Evolutionary conservation across 2,797 vertebrate species (phyloP), one percentile per base, ranked within the genome.

Genomic region (Ara ararauna): DNA sequence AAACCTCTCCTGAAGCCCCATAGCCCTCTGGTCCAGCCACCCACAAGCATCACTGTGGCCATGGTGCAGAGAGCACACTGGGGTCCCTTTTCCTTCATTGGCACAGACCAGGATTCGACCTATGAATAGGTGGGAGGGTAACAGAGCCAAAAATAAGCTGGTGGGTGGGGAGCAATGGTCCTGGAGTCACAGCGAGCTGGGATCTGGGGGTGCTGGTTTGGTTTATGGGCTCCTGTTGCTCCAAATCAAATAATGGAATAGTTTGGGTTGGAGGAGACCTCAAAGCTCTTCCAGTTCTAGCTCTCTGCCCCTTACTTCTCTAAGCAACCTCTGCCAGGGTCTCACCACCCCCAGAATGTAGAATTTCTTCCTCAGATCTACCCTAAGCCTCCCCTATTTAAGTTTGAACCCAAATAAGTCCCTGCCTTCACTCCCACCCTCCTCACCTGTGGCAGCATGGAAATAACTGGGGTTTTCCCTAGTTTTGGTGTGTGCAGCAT

Each of bases 131-230:
- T 14, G 38, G 34, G 38, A 79, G 17, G n/a, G 22, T 19, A 47
- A 15, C 5, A 0, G 74, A 38, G 13, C 32, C 34, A 13, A 53
- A 74, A 74, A 5, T 4, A 38, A 65, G n/a, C 2, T 1, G 0
- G 20, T 21, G 44, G 30, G 27, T 5, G 18, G 45, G 51, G 26
- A 74, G 13, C 17, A 15, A 18, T 0, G 3, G 23, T 18, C 21
- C 61, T 9, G 34, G 22, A 24, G 15, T 4, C 23, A 8, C 45
- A 8, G 38, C 0, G 0, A 54, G 30, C 19, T 27, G 48, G 42
- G 42, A 17, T 30, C 24, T 26, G 70, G 30, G 47, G 60, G 3
- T 23, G 18, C 47, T 66, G 81, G 13, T 38, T 81, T 72, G 32
- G n/a, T 4, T 67, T 32, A 11, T 7, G 8, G 8, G 24, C 7